These are phyloP conservation scores for Priocnemis perturbator DNA, from an alignment of 2,888 invertebrate species.

Conservation along the genomic window DNA sequence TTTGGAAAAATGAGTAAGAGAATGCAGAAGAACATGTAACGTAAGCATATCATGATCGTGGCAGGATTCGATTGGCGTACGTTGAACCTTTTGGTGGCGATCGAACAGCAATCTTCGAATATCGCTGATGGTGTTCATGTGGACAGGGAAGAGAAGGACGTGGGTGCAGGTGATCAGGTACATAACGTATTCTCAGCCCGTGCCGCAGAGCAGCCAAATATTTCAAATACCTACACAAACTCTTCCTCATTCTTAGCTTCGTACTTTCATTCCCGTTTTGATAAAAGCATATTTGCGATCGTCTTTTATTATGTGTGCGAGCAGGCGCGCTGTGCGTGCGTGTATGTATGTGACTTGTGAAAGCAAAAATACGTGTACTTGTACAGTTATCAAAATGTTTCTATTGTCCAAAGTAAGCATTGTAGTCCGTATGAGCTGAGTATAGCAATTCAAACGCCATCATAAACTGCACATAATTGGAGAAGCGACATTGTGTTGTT, in stretches of 20 bases:
- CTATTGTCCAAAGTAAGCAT: no score
- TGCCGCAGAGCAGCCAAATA: constrained; percentile 72
- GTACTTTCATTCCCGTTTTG: constrained; percentile 18
- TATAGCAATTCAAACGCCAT: background rate
- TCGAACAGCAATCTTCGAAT: constrained; percentile 97
- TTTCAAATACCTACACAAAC: constrained; percentile 42
- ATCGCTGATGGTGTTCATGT: constrained; percentile 96
- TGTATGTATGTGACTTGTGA: constrained; percentile 3
- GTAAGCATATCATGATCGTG: constrained; percentile 72
- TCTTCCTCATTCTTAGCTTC: constrained; percentile 34
- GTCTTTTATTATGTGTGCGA: background rate
- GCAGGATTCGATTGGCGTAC: constrained; percentile 99
- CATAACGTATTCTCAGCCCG: constrained; percentile 72
- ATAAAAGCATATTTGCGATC: constrained; percentile 14
- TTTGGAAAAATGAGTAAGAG: constrained; percentile 42
- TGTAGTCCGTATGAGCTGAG: background rate
- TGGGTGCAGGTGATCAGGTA: constrained; percentile 99
- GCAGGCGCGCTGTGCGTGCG: background rate
- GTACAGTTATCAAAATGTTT: background rate
- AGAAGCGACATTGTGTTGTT: background rate
- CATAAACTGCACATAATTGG: background rate
- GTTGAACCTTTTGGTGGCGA: constrained; percentile 98
- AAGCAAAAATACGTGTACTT: background rate
- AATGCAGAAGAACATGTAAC: constrained; percentile 63
- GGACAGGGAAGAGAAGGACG: constrained; percentile 89